Conservation (phyloP, 2,797 vertebrate species). For the Gymnodraco acuticeps region DNA sequence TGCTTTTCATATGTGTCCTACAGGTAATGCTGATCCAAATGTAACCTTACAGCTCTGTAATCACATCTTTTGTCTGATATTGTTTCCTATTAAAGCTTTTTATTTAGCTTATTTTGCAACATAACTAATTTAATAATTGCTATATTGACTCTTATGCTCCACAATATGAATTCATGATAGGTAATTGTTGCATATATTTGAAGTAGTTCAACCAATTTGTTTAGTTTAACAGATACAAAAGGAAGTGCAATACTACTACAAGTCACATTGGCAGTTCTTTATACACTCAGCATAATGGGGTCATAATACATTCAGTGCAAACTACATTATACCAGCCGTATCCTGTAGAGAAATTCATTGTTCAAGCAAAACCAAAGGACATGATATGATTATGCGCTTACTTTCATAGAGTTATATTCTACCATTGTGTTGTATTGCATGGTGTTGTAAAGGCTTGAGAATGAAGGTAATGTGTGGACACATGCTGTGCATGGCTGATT, state of each 20-base stretch:
- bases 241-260: neutral
- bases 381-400: neutral
- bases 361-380: neutral
- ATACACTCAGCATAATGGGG: neutral
- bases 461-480: conserved; percentile 21
- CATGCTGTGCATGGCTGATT: conserved; percentile 33
- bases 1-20: too few species aligned
- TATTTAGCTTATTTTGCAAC: too few species aligned
- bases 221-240: neutral
- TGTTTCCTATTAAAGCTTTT: too few species aligned
- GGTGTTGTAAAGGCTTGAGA: neutral
- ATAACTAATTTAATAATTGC: too few species aligned
- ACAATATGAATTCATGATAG: neutral
- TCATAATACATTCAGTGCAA: neutral
- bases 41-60: too few species aligned
- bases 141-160: neutral
- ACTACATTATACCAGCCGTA: neutral
- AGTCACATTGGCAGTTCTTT: conserved; percentile 4
- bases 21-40: too few species aligned
- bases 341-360: conserved; percentile 1
- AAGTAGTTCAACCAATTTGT: neutral
- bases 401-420: neutral
- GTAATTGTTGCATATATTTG: neutral
- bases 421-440: neutral
- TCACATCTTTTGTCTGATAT: too few species aligned